Percentiles rank a stretch among this genome's conserved stretches.
Conservation (phyloP, 2,888 invertebrate species). For the Heliconius ethilla region DNA sequence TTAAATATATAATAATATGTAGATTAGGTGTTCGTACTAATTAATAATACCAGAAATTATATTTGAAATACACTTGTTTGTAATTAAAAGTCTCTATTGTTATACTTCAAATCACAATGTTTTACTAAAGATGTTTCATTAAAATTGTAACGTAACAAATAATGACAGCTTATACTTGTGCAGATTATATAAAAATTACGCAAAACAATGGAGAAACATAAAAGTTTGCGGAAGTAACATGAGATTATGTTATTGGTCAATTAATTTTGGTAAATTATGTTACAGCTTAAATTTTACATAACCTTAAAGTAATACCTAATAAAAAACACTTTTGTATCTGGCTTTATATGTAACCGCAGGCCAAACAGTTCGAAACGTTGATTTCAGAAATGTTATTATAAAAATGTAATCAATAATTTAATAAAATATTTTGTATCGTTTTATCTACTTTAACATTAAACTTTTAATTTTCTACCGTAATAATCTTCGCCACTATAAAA, state of each 20-base stretch:
- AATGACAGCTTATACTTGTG: neutral
- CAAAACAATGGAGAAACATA: constrained; percentile 2
- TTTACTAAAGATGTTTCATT: constrained; percentile 10
- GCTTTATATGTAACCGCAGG: neutral
- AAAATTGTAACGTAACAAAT: constrained; percentile 16
- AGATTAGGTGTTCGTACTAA: too few relatives aligned
- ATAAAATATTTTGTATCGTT: neutral
- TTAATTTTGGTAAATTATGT: constrained; percentile 7
- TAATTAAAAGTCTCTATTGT: constrained; percentile 4
- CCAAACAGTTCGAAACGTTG: neutral
- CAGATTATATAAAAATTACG: constrained; percentile 21
- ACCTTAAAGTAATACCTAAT: neutral
- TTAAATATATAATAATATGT: too few relatives aligned
- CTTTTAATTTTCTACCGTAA: neutral
- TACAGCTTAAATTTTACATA: constrained; percentile 6
- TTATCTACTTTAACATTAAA: neutral
- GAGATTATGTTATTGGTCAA: constrained; percentile 12
- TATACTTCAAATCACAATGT: constrained; percentile 1
- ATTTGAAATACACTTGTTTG: neutral
- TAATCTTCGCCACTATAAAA: neutral
- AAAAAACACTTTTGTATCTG: neutral
- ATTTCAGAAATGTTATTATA: neutral
- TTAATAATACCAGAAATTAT: neutral
- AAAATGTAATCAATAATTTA: too few relatives aligned
- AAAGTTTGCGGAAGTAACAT: constrained; percentile 21